Conservation (phyloP, 2,888 invertebrate genomes). For the Plebejus anna region DNA sequence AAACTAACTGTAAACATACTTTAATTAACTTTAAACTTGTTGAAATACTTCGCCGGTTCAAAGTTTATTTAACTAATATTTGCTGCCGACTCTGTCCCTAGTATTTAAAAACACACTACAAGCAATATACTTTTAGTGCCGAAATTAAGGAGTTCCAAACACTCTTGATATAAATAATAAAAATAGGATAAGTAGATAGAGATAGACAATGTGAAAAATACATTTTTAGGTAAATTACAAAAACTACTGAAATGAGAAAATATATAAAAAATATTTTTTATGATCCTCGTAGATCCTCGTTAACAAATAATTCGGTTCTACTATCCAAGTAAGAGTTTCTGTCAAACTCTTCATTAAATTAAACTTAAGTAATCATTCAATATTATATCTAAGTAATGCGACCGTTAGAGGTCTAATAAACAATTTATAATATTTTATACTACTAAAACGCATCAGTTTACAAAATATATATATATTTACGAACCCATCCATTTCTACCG, state of each 20-base stretch:
- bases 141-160: neutral
- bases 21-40: conserved; percentile 17
- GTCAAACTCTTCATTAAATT: too few species aligned
- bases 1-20: conserved; percentile 11
- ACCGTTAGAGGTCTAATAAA: too few species aligned
- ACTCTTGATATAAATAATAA: neutral
- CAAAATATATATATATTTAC: neutral
- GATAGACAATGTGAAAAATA: too few species aligned
- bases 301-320: too few species aligned
- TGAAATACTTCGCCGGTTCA: neutral
- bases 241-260: too few species aligned
- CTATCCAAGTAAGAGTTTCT: too few species aligned
- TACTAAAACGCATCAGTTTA: neutral
- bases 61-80: conserved; percentile 2
- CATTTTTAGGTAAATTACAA: too few species aligned
- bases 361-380: too few species aligned
- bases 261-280: too few species aligned
- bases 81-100: neutral
- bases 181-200: too few species aligned
- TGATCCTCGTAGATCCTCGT: too few species aligned
- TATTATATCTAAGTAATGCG: too few species aligned
- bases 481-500: neutral
- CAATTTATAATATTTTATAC: neutral
- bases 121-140: neutral
- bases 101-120: neutral